phyloP scores from a whole-genome alignment of 30 jellyfish, hydroid and myxozoan species.

The Rhopilema esculentum region DNA sequence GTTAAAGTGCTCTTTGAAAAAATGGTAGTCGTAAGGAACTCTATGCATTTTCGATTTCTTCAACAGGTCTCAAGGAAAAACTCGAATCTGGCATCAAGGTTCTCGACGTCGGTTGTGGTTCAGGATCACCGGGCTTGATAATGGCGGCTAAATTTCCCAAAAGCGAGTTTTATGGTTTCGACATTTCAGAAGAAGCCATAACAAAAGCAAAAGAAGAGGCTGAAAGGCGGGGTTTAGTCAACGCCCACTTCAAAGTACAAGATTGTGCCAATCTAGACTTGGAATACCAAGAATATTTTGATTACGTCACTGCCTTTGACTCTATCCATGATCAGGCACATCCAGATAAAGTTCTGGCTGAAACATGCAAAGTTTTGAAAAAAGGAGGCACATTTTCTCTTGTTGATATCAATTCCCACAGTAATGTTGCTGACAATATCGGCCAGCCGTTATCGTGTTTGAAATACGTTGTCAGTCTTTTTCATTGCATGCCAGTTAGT shows the following conservation, averaged over 20 bases:
- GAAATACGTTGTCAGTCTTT: slow-evolving; percentile 46
- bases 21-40: too few species aligned
- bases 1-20: too few species aligned
- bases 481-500: slow-evolving; percentile 79
- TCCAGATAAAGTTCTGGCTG: slow-evolving; percentile 49
- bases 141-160: slow-evolving; percentile 48
- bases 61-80: slow-evolving; percentile 30
- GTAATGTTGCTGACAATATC: slow-evolving; percentile 56
- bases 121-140: slow-evolving; percentile 43
- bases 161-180: slow-evolving; percentile 66
- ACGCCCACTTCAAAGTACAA: slow-evolving; percentile 25
- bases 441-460: slow-evolving; percentile 21
- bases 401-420: slow-evolving; percentile 52
- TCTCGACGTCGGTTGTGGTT: slow-evolving; percentile 67
- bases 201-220: slow-evolving; percentile 22
- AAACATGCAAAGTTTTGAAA: slow-evolving; percentile 41
- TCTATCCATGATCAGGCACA: slow-evolving; percentile 71
- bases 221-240: slow-evolving; percentile 17
- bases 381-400: slow-evolving; percentile 51
- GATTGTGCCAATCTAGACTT: slow-evolving; percentile 33
- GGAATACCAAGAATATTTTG: slow-evolving; percentile 39
- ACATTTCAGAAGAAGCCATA: slow-evolving; percentile 40
- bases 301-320: slow-evolving; percentile 60
- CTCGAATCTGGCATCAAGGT: slow-evolving; percentile 44
- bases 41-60: neutral